phyloP scores from a whole-genome alignment of 2,888 invertebrate genomes.

The Apodemia zela region DNA sequence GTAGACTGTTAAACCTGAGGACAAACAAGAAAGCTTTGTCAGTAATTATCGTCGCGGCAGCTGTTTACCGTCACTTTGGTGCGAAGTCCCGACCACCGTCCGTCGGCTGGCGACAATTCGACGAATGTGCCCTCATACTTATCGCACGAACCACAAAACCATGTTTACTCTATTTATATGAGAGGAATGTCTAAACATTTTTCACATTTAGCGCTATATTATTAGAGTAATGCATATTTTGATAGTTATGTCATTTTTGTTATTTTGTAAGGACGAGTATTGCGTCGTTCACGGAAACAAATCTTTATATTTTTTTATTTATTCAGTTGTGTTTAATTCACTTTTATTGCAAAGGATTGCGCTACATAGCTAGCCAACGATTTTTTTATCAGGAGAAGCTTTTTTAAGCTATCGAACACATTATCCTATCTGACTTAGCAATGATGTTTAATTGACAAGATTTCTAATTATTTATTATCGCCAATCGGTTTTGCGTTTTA shows the following conservation, averaged over 20 bases:
- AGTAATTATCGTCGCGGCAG: slow-evolving; percentile 71
- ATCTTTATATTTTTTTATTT: neutral
- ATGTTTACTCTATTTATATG: slow-evolving; percentile 45
- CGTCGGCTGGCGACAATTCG: slow-evolving; percentile 63
- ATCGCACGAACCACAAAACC: slow-evolving; percentile 41
- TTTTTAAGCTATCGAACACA: too few relatives aligned
- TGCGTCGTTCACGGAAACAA: slow-evolving; percentile 37
- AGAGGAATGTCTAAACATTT: slow-evolving; percentile 48
- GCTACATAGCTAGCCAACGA: too few relatives aligned
- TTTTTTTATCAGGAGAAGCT: too few relatives aligned
- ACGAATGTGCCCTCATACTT: slow-evolving; percentile 54
- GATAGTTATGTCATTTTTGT: neutral
- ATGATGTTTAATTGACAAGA: too few relatives aligned
- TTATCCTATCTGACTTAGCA: too few relatives aligned
- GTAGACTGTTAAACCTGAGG: slow-evolving; percentile 54
- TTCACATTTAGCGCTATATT: slow-evolving; percentile 45
- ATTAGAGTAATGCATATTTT: slow-evolving; percentile 16
- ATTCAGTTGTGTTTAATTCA: too few relatives aligned
- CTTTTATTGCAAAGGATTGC: too few relatives aligned
- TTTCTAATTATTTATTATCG: too few relatives aligned
- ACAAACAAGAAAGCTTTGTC: slow-evolving; percentile 68
- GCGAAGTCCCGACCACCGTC: slow-evolving; percentile 78
- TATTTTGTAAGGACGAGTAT: neutral
- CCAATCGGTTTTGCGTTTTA: too few relatives aligned
- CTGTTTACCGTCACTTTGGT: slow-evolving; percentile 71